Base-by-base conservation (phyloP, 2,888 invertebrate species). In the Eupithecia vulgata region DNA sequence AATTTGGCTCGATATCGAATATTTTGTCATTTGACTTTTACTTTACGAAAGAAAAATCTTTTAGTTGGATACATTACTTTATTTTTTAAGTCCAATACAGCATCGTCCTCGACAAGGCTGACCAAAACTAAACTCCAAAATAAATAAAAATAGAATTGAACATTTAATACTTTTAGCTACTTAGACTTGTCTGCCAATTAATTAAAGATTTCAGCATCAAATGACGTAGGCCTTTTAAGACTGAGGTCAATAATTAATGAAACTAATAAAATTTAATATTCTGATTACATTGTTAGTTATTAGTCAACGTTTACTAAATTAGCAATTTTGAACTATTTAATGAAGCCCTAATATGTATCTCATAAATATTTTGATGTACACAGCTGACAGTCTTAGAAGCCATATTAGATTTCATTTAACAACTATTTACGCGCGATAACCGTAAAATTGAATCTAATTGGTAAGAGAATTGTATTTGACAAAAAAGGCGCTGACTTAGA, bases 381-480 rank as follows among this genome's bases (percentile, higher is more conserved):
- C 57, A 57, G 62, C 52, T 57, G 68, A 65, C 40, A 48, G 45
- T 64, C 64, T 34, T 25, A 37, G 61, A 37, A 30, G 68, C 68
- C 68, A 62, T 69, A 68, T 65, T 72, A 67, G 48, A 75, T 75
- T 72, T 65, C 68, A 70, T 72, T 75, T 67, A 70, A 72, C 68
- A 75, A 75, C 72, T 75, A 75, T 75, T 72, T 70, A 70, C 64
- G 61, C 66, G 71, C 75, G 70, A 17, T 72, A 45, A 65, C 64
- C 72, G 75, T 75, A 68, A 72, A 75, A 75, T 75, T 40, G 70
- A 75, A 65, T 72, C 67, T 72, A 71, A 75, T 72, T 75, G 75
- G 75, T 70, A 21, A n/a, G 68, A 67, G 65, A 67, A 72, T 68
- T 70, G 64, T 61, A 64, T 70, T 72, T 72, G 70, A 72, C 67